A percentile compares a stretch with the other conserved stretches of the same genome.
Evolutionary conservation across 2,113 vertebrate genomes (phyloP).

Genomic region (Lagopus leucura): DNA sequence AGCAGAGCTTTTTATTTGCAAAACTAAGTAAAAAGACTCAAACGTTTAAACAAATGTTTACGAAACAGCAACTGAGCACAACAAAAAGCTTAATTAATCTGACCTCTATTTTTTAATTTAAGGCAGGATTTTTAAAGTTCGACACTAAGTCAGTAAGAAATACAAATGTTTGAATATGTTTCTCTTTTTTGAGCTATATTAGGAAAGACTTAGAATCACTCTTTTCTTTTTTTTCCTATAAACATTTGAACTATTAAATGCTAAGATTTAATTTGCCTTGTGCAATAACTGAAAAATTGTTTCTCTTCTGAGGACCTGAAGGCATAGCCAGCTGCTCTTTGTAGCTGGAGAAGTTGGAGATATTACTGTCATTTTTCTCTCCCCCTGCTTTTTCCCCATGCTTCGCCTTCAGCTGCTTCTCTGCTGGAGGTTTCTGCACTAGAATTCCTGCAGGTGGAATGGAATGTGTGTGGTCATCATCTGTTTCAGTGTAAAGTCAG

Average conservation of each 20-base stretch:
- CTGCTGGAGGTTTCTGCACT: slow-evolving; percentile 53
- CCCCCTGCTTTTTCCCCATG: neutral
- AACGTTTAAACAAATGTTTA: slow-evolving; percentile 40
- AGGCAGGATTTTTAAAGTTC: slow-evolving; percentile 25
- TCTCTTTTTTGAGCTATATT: neutral
- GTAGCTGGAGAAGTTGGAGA: neutral
- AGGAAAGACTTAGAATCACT: slow-evolving; percentile 3
- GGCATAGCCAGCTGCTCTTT: neutral
- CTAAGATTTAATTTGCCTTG: neutral
- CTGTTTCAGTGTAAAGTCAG: neutral
- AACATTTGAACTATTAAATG: neutral
- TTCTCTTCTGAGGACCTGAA: neutral
- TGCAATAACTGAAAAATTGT: neutral
- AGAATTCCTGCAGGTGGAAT: slow-evolving; percentile 55
- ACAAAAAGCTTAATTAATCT: slow-evolving; percentile 51
- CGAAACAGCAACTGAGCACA: slow-evolving; percentile 17
- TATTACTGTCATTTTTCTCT: neutral
- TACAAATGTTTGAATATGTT: slow-evolving; percentile 21
- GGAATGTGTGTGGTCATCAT: slow-evolving; percentile 57
- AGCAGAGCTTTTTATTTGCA: slow-evolving; percentile 50
- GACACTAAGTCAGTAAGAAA: neutral
- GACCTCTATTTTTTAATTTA: neutral
- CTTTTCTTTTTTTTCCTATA: neutral
- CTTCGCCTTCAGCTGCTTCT: slow-evolving; percentile 47
- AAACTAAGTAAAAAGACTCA: neutral